Conservation (phyloP, 1,140 invertebrate genomes). For the Bombus sylvicola region DNA sequence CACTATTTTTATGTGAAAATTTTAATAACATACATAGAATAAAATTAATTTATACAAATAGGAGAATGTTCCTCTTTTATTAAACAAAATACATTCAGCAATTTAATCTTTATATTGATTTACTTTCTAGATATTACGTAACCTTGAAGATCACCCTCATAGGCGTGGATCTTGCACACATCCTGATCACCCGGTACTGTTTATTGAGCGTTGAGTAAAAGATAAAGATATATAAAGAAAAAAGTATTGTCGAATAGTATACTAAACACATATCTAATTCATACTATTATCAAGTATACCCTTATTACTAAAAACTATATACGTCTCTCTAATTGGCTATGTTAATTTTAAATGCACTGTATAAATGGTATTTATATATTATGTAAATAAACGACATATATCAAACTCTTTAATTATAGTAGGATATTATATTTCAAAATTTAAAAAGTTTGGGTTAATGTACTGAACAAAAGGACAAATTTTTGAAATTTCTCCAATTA, state of each 20-base stretch:
- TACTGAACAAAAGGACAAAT: background rate
- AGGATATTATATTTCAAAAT: too few species aligned
- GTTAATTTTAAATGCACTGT: background rate
- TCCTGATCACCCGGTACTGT: constrained; percentile 13
- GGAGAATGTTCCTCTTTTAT: background rate
- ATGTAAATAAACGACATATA: background rate
- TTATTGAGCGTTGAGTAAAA: constrained; percentile 39
- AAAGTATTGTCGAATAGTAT: background rate
- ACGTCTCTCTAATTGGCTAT: background rate
- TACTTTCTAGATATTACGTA: constrained; percentile 43
- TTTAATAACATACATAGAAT: background rate
- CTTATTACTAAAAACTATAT: background rate
- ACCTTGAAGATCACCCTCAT: constrained; percentile 29
- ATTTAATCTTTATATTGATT: constrained; percentile 39
- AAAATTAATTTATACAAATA: background rate
- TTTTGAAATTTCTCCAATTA: background rate
- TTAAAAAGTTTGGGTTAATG: background rate
- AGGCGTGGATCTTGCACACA: constrained; percentile 41
- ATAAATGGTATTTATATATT: background rate
- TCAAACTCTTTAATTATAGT: background rate
- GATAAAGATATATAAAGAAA: background rate
- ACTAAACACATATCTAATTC: background rate
- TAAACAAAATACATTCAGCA: background rate
- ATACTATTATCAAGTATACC: background rate
- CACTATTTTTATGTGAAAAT: constrained; percentile 40